Evolutionary conservation across 64 coral and sea anemone genomes (phyloP).

Genomic region (Montipora cactus): DNA sequence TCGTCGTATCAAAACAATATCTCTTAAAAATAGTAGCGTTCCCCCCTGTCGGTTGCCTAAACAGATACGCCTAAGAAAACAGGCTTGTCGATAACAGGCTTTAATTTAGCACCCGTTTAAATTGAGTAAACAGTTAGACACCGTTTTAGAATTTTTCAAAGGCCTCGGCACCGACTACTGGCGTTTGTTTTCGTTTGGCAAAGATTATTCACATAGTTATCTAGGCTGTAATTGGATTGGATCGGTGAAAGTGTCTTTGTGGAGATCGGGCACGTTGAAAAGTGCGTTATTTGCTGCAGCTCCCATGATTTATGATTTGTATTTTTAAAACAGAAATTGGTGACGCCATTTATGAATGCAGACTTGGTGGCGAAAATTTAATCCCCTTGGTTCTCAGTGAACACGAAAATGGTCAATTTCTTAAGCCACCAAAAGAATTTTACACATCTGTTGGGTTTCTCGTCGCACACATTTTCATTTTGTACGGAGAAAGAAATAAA

Average conservation of each 20-base stretch:
- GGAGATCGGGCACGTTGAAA: background rate
- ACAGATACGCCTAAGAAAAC: background rate
- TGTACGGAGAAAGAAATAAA: too few species aligned
- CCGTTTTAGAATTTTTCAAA: background rate
- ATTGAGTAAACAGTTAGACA: background rate
- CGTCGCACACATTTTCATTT: background rate
- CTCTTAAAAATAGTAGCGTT: too few species aligned
- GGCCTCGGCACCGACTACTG: background rate
- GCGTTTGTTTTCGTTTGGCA: background rate
- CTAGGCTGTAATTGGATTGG: conserved; percentile 8
- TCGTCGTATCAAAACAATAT: too few species aligned
- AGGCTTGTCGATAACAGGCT: background rate
- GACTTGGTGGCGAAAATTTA: conserved; percentile 50
- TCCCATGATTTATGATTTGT: conserved; percentile 48
- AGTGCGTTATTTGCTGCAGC: background rate
- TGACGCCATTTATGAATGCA: conserved; percentile 31
- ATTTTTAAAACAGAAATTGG: conserved; percentile 12
- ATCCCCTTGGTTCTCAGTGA: background rate
- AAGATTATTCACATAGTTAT: conserved; percentile 24
- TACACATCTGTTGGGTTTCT: background rate
- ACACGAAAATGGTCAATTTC: background rate
- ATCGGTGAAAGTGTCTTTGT: background rate
- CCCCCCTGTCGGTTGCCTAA: background rate
- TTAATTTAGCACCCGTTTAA: background rate
- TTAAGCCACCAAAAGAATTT: background rate